Conservation (phyloP, 1,140 invertebrate species). For the Lepidurus packardi region DNA sequence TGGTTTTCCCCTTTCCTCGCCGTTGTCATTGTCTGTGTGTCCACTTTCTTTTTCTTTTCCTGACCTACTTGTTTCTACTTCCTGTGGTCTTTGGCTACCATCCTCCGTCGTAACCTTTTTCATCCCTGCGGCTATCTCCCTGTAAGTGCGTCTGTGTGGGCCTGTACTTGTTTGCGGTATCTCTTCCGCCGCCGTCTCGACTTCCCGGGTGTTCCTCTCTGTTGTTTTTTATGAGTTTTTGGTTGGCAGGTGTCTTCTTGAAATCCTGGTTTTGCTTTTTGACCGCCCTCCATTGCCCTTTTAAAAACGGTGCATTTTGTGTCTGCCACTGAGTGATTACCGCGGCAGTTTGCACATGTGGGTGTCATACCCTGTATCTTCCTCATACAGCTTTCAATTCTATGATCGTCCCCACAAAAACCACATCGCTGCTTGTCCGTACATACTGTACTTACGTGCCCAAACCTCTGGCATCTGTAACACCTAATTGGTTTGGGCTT, state of each 20-base stretch:
- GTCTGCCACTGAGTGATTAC: not conserved
- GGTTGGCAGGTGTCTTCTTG: not conserved
- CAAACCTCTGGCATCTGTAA: no score
- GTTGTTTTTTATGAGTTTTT: not conserved
- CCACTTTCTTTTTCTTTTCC: no score
- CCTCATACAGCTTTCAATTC: not conserved
- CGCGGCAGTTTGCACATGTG: not conserved
- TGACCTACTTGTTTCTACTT: no score
- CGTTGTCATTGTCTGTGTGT: no score
- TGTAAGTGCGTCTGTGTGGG: no score
- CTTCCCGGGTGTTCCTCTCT: no score
- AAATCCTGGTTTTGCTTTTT: not conserved
- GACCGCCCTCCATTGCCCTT: not conserved
- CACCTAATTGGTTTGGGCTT: not conserved
- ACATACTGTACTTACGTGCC: not conserved
- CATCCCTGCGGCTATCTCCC: no score
- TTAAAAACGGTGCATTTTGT: not conserved
- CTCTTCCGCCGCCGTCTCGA: no score
- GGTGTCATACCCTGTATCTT: not conserved
- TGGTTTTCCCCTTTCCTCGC: no score
- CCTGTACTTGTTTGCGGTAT: no score
- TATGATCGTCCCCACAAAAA: not conserved
- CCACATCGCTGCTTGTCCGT: not conserved
- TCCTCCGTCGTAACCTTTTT: no score
- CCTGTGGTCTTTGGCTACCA: no score